Evolutionary conservation across 2,113 vertebrate species (phyloP), one percentile per base, ranked within the genome.

Genomic region (Bostrychus sinensis): DNA sequence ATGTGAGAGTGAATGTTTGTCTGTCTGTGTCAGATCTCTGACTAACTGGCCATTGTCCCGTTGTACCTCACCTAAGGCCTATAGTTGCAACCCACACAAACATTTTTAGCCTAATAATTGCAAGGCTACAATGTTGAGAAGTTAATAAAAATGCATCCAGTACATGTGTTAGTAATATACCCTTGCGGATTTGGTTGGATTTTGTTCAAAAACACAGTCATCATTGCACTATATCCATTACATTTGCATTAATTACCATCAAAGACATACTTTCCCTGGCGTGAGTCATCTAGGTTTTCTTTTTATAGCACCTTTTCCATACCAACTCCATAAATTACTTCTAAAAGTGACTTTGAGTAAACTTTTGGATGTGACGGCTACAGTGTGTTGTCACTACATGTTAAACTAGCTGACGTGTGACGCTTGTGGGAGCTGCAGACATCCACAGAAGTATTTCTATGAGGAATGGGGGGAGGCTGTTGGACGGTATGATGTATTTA

Each of bases 401-500:
- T 26, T 54, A 10, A 32, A 36, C 22, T 14, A 10, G 23, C 36
- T 32, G n/a, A 48, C 10, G 39, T 55, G 45, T 46, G 38, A 19
- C 25, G 14, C 26, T 22, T 30, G 13, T n/a, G 41, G 25, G 19
- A 16, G 20, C 5, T 17, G 30, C n/a, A 61, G 67, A 23, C 38
- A 39, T 72, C 23, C n/a, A 11, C 42, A 39, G 55, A 45, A 16
- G 3, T 56, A 25, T 67, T 65, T 45, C 56, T 34, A 28, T 12
- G 19, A 28, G 12, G 17, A 50, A 39, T 53, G 14, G 7, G 28
- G 53, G 13, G 43, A 57, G 25, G 26, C 55, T 53, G 41, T 10
- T 5, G 54, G 34, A 34, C 8, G 14, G 6, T 58, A 26, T 70
- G 45, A 63, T 67, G 56, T 11, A 54, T 78, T 69, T 81, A 42